Base-by-base conservation (phyloP, 2,797 vertebrate genomes). In the Neosalanx taihuensis region DNA sequence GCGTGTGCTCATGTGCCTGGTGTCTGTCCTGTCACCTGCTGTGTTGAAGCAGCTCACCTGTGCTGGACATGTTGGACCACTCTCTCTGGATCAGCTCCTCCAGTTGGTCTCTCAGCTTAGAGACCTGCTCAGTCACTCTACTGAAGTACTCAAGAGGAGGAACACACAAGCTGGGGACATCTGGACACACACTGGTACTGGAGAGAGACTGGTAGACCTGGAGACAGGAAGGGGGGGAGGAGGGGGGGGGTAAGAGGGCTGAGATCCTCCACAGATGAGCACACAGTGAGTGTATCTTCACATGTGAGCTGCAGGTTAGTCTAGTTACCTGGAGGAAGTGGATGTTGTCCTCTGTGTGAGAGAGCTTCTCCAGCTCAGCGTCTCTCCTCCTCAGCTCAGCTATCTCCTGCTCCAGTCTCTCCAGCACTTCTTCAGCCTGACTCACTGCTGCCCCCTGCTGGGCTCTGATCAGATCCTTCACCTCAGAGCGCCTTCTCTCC, bases 1-100 rank as follows among this genome's bases (percentile, higher is more conserved):
- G 2, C 7, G 2, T 37, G 37, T 37, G 37, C 37, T 37, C 10
- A 37, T 37, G 37, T 37, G 37, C 10, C 37, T 10, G 37, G 37
- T 41, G 37, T 13, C 37, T 13, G 37, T 13, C 37, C 37, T 41
- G 0, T 41, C 10, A n/a, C 37, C 37, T 41, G 37, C 37, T 41
- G 37, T 41, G 37, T 41, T 41, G n/a, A 41, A 41, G 6, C 62
- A 64, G n/a, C 62, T n/a, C 7, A 64, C 59, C 53, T 35, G 31
- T 59, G 13, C 17, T 17, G 9, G 69, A 72, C 66, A 79, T 77
- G 61, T 18, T 73, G 30, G 71, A 64, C 71, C 79, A 81, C 9
- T 69, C 49, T 23, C 70, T 67, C 29, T 53, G 64, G n/a, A 79
- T 5, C 0, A 70, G 60, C 10, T 6, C 3, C 31, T 74, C 64